Evolutionary conservation across 2,113 vertebrate genomes (phyloP).

Genomic region (Opisthocomus hoazin): DNA sequence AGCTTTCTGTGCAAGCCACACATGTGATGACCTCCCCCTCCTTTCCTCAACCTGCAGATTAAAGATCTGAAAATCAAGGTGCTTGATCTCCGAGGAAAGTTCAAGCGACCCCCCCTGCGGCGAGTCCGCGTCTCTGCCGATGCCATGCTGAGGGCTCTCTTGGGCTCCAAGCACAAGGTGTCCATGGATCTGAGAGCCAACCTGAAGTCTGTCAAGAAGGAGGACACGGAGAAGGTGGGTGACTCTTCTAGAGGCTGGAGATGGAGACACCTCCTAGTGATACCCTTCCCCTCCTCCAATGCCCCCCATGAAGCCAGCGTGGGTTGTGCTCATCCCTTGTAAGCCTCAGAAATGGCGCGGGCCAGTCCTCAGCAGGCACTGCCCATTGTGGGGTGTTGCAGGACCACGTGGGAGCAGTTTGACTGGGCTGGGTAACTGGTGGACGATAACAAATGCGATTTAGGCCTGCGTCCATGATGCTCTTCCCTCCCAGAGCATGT

Average conservation of each 20-base stretch:
- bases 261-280: neutral
- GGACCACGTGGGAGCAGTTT: neutral
- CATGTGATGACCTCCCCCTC: neutral
- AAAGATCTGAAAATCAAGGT: constrained; percentile 93
- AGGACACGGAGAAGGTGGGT: constrained; percentile 91
- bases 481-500: neutral
- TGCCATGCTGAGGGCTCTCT: constrained; percentile 90
- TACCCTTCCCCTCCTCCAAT: neutral
- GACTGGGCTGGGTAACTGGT: neutral
- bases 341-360: neutral
- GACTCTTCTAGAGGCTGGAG: neutral
- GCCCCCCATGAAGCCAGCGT: neutral
- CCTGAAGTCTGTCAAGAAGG: constrained; percentile 96
- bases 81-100: constrained; percentile 90
- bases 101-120: constrained; percentile 86
- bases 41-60: constrained; percentile 68
- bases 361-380: neutral
- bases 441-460: neutral
- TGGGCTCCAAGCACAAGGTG: constrained; percentile 96
- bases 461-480: fast-evolving
- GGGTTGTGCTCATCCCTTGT: neutral
- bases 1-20: neutral
- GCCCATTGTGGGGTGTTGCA: neutral
- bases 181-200: constrained; percentile 96
- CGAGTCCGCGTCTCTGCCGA: constrained; percentile 89